phyloP scores from a whole-genome alignment of 1,140 invertebrate genomes.

The Diorhabda sublineata region DNA sequence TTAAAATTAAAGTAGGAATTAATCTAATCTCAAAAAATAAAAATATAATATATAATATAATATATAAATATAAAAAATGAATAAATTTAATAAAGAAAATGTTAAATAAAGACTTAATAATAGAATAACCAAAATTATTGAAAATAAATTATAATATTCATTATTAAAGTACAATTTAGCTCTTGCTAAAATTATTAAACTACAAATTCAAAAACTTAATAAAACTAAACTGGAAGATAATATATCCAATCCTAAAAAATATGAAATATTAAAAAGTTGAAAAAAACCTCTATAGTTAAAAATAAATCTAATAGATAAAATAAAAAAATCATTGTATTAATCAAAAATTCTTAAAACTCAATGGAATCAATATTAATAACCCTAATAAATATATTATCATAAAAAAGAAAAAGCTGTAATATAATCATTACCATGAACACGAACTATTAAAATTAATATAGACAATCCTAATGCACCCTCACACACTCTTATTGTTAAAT shows the following conservation, averaged over 20 bases:
- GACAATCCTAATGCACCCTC: no score
- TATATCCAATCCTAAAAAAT: slow-evolving; percentile 49
- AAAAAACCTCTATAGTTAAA: slow-evolving; percentile 44
- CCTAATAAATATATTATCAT: slow-evolving; percentile 52
- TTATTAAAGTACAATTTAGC: slow-evolving; percentile 47
- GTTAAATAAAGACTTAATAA: slow-evolving; percentile 55
- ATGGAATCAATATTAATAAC: slow-evolving; percentile 46
- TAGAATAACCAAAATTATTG: slow-evolving; percentile 52
- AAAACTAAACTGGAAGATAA: slow-evolving; percentile 52
- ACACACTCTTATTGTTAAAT: no score
- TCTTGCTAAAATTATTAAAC: slow-evolving; percentile 53
- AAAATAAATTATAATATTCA: slow-evolving; percentile 51
- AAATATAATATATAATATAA: slow-evolving; percentile 50
- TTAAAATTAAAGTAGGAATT: no score
- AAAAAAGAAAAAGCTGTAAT: slow-evolving; percentile 39
- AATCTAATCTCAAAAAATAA: slow-evolving; percentile 47
- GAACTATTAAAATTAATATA: no score
- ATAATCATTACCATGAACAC: no score
- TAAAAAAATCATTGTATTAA: slow-evolving; percentile 43
- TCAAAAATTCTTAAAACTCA: slow-evolving; percentile 41
- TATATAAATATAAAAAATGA: slow-evolving; percentile 56
- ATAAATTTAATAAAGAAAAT: slow-evolving; percentile 57
- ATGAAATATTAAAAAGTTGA: slow-evolving; percentile 43
- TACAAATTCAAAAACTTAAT: slow-evolving; percentile 53
- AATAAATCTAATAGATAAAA: slow-evolving; percentile 47